A percentile compares a stretch with the other conserved stretches of the same genome.
phyloP scores from a whole-genome alignment of 1,140 invertebrate species.

The Trialeurodes vaporariorum region DNA sequence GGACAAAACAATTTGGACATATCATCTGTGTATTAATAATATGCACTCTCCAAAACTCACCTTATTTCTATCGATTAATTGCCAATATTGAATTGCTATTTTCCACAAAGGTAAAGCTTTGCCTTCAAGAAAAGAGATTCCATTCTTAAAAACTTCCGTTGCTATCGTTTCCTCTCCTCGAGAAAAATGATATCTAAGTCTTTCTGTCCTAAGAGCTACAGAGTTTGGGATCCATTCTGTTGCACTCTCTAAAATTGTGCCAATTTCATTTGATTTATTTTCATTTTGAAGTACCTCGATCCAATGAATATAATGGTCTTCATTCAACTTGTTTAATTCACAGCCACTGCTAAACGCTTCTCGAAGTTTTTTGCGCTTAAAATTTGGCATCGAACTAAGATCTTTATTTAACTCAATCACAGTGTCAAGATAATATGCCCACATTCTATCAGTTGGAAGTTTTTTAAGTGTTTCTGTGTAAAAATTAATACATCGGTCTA shows the following conservation, averaged over 20 bases:
- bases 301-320: slow-evolving; percentile 42
- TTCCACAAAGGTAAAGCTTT: slow-evolving; percentile 38
- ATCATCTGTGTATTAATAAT: too few relatives aligned
- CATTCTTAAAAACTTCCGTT: slow-evolving; percentile 31
- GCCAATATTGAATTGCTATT: slow-evolving; percentile 35
- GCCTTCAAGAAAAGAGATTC: slow-evolving; percentile 31
- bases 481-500: slow-evolving; percentile 26
- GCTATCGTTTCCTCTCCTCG: slow-evolving; percentile 30
- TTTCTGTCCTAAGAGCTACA: slow-evolving; percentile 37
- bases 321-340: slow-evolving; percentile 34
- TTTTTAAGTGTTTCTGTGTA: slow-evolving; percentile 41
- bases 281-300: slow-evolving; percentile 20
- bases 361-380: slow-evolving; percentile 38
- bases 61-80: slow-evolving; percentile 33
- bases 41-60: too few relatives aligned
- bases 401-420: slow-evolving; percentile 39
- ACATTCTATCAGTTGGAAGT: slow-evolving; percentile 42
- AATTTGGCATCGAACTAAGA: slow-evolving; percentile 31
- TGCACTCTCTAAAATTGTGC: slow-evolving; percentile 35
- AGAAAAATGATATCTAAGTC: slow-evolving; percentile 34
- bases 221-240: slow-evolving; percentile 35
- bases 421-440: slow-evolving; percentile 40
- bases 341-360: slow-evolving; percentile 37
- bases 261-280: slow-evolving; percentile 27
- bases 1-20: too few relatives aligned